Evolutionary conservation across 2,797 vertebrate genomes (phyloP).

Genomic region (Bradypodion ventrale): DNA sequence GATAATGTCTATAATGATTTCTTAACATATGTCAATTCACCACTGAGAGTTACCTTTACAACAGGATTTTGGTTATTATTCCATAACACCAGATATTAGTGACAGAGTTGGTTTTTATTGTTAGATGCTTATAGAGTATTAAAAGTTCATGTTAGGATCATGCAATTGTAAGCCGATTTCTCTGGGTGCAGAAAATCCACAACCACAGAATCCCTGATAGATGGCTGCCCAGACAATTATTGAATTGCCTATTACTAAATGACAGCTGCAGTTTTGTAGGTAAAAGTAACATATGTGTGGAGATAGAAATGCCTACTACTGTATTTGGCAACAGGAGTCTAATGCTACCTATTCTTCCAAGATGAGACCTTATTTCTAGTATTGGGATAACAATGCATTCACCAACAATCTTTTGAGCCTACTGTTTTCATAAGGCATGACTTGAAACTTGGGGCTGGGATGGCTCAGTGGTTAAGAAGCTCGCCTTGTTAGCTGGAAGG

Average conservation of each 20-base stretch:
- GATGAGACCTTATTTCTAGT: not conserved
- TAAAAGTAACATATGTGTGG: not conserved
- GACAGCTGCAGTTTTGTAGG: not conserved
- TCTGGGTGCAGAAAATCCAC: not conserved
- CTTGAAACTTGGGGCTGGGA: no score
- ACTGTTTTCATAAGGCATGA: no score
- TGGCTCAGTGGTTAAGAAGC: no score
- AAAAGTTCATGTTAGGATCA: not conserved
- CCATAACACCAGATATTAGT: no score
- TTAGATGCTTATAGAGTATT: no score
- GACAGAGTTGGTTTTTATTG: no score
- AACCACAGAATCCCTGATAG: not conserved
- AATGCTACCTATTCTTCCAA: not conserved
- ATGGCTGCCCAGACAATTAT: not conserved
- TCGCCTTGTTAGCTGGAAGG: no score
- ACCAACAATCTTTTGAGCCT: no score
- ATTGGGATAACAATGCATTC: not conserved
- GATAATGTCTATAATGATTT: not conserved
- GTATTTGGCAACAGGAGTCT: not conserved
- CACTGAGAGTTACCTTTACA: no score
- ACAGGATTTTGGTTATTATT: not conserved
- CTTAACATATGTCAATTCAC: not conserved
- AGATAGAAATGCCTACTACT: not conserved
- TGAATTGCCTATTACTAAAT: not conserved
- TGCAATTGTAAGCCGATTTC: not conserved